Conservation (phyloP, 2,113 vertebrate species). For the Anguilla rostrata region DNA sequence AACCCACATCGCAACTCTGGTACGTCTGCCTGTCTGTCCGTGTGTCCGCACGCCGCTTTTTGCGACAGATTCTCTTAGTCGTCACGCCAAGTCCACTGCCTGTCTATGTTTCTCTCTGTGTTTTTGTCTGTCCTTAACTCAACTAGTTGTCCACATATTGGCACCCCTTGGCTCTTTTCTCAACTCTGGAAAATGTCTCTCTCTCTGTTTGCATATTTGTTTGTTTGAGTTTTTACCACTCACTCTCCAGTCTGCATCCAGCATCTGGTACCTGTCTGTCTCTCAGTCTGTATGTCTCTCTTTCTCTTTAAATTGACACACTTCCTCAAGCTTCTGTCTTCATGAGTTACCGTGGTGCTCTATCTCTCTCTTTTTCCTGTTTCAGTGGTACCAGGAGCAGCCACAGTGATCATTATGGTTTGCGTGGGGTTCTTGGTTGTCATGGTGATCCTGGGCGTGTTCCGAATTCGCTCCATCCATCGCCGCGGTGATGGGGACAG, state of each 20-base stretch:
- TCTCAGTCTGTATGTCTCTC: background rate
- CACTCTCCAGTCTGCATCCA: background rate
- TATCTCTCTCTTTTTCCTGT: background rate
- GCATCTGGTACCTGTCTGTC: background rate
- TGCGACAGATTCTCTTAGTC: background rate
- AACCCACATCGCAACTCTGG: conserved; percentile 87
- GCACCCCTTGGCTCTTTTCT: background rate
- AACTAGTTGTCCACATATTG: too few species aligned
- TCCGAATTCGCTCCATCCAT: conserved; percentile 93
- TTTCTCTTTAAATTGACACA: background rate
- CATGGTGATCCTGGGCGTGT: conserved; percentile 92
- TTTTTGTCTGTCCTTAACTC: background rate
- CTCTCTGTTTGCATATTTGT: background rate
- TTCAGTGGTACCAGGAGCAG: conserved; percentile 89
- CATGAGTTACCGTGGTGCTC: background rate
- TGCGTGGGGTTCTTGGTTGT: conserved; percentile 96
- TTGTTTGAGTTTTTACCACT: background rate
- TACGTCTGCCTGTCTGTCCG: conserved; percentile 42
- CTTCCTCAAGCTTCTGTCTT: background rate
- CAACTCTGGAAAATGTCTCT: background rate
- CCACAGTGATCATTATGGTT: conserved; percentile 95
- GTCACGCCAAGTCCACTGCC: background rate
- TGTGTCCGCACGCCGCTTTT: background rate
- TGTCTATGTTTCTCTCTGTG: background rate
- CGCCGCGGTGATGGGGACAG: conserved; percentile 68